phyloP scores from a whole-genome alignment of 2,888 invertebrate genomes.

The Ommatoiulus sabulosus region DNA sequence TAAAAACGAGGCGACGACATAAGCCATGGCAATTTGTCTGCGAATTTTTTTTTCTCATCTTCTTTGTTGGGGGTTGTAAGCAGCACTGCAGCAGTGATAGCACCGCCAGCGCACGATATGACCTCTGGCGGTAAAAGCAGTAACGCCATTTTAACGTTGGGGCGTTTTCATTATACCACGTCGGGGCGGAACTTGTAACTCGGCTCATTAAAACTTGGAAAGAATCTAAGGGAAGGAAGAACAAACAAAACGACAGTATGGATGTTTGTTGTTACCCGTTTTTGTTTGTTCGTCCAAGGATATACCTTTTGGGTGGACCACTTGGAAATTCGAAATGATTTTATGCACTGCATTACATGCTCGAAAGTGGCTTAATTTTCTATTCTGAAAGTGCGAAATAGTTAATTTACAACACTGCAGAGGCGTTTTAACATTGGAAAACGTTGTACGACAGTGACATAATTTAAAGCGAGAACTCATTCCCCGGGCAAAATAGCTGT shows the following conservation, averaged over 20 bases:
- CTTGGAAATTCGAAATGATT: neutral
- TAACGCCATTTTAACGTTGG: constrained; percentile 10
- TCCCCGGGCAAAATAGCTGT: neutral
- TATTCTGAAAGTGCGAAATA: neutral
- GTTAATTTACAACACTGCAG: neutral
- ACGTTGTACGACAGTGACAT: neutral
- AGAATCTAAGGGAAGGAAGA: neutral
- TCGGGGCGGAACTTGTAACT: neutral
- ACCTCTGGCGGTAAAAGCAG: neutral
- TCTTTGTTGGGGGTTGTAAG: neutral
- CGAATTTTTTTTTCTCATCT: neutral
- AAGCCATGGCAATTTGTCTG: constrained; percentile 16
- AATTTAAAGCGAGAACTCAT: neutral
- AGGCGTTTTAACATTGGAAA: neutral
- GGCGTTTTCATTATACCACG: neutral
- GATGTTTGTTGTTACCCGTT: constrained; percentile 8
- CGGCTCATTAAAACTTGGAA: neutral
- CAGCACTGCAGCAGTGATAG: neutral
- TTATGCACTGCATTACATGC: neutral
- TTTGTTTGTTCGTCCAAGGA: neutral
- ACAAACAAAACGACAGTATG: neutral
- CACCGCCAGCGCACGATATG: neutral
- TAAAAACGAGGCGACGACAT: constrained; percentile 6
- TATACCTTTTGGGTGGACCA: constrained; percentile 36
- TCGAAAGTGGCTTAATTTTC: neutral